Conservation (phyloP, 1,140 invertebrate species). For the Acromyrmex heyeri region DNA sequence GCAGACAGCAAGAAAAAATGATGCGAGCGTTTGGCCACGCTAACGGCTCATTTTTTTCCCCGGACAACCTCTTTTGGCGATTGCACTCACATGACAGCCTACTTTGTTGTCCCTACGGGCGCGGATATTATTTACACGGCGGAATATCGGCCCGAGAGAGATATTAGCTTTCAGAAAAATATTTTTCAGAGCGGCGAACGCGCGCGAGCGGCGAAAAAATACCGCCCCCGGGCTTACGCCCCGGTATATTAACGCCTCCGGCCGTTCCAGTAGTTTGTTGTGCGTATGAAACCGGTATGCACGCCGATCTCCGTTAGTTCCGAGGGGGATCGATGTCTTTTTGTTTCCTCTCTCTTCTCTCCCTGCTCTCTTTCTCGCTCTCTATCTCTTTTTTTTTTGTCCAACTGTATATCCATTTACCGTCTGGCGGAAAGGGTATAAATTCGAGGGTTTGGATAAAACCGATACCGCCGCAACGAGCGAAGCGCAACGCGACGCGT, state of each 20-base stretch:
- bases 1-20: constrained; percentile 43
- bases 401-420: constrained; percentile 51
- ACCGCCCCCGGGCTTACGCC: constrained; percentile 65
- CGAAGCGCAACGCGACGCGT: constrained; percentile 52
- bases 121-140: constrained; percentile 74
- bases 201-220: constrained; percentile 68
- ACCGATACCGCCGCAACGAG: constrained; percentile 47
- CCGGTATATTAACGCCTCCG: constrained; percentile 74
- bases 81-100: constrained; percentile 61
- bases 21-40: constrained; percentile 36
- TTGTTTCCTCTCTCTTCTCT: constrained; percentile 56
- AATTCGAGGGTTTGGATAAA: constrained; percentile 62
- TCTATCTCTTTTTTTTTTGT: constrained; percentile 20
- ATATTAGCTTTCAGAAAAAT: constrained; percentile 78
- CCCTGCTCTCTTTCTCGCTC: constrained; percentile 34
- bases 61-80: constrained; percentile 47
- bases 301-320: constrained; percentile 71
- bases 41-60: constrained; percentile 41
- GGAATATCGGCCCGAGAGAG: constrained; percentile 73
- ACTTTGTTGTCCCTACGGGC: constrained; percentile 68
- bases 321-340: constrained; percentile 67
- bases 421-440: constrained; percentile 52
- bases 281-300: constrained; percentile 68
- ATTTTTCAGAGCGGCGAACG: constrained; percentile 71
- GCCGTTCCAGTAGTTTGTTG: constrained; percentile 70